A percentile compares a stretch with the other conserved stretches of the same genome.
Conservation (phyloP, 2,113 vertebrate genomes). For the Malurus cyaneus region DNA sequence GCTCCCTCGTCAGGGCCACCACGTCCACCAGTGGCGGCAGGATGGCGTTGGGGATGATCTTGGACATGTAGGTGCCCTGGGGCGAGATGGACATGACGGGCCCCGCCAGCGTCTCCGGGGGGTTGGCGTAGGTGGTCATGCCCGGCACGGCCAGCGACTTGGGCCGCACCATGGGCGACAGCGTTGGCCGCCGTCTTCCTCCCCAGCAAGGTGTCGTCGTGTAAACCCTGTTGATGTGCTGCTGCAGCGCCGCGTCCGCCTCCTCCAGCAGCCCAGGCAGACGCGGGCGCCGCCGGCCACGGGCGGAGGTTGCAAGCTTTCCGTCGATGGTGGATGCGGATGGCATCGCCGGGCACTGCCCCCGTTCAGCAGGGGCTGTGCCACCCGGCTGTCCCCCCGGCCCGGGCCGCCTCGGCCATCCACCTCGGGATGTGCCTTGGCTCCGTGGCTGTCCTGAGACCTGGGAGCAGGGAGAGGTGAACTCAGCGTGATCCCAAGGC, state of each 20-base stretch:
- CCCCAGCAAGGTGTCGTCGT: conserved; percentile 77
- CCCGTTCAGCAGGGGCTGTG: conserved; percentile 48
- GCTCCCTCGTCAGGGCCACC: conserved; percentile 84
- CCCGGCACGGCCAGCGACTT: conserved; percentile 91
- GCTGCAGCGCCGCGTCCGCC: conserved; percentile 70
- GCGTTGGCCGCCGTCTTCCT: conserved; percentile 70
- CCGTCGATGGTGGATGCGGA: conserved; percentile 86
- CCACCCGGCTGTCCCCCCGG: not conserved
- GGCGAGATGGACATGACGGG: conserved; percentile 96
- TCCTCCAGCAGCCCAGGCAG: conserved; percentile 74
- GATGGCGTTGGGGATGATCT: conserved; percentile 94
- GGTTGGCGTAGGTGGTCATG: conserved; percentile 77
- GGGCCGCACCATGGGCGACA: conserved; percentile 76
- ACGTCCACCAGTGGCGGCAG: conserved; percentile 90
- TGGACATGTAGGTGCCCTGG: conserved; percentile 93
- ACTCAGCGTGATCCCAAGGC: fast-evolving
- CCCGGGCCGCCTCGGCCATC: not conserved
- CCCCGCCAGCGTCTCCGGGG: conserved; percentile 79
- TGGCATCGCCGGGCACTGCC: conserved; percentile 27
- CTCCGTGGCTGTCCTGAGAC: conserved; percentile 41
- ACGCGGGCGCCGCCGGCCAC: conserved; percentile 69
- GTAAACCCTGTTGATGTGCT: conserved; percentile 81
- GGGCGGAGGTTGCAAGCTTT: conserved; percentile 26
- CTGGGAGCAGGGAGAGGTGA: not conserved
- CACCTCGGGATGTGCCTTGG: not conserved